phyloP scores from a whole-genome alignment of 2,113 vertebrate species.

The Butorides virescens region DNA sequence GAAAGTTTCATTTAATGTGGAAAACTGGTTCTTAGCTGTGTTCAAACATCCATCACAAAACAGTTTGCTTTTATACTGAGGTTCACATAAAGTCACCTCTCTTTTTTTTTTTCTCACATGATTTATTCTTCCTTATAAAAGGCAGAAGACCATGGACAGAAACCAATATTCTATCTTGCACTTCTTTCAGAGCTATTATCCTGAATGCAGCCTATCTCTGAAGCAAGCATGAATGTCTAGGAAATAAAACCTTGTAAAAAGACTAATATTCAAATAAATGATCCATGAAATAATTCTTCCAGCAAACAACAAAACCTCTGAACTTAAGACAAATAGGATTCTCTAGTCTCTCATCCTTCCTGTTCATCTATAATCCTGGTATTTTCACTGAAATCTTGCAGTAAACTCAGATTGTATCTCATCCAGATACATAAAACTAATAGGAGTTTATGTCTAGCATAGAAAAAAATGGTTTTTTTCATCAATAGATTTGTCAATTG shows the following conservation, averaged over 20 bases:
- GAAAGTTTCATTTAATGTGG: neutral
- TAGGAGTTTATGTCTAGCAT: neutral
- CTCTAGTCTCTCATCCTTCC: neutral
- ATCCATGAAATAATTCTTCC: conserved; percentile 34
- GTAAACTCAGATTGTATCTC: neutral
- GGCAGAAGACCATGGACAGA: neutral
- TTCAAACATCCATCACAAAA: conserved; percentile 8
- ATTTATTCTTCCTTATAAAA: conserved; percentile 27
- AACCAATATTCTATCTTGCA: neutral
- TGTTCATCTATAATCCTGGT: neutral
- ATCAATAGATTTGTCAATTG: neutral
- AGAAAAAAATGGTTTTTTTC: neutral
- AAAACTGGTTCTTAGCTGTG: neutral
- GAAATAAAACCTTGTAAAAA: conserved; percentile 39
- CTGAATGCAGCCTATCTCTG: neutral
- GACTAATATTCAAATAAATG: conserved; percentile 8
- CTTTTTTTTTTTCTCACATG: neutral
- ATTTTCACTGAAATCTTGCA: neutral
- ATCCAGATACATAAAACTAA: neutral
- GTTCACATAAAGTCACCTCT: neutral
- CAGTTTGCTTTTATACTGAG: neutral
- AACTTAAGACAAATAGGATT: neutral
- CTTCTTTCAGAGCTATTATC: neutral
- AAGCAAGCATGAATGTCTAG: neutral
- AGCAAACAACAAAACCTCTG: conserved; percentile 18